phyloP scores from a whole-genome alignment of 2,888 invertebrate species.

The Oscheius sp. region DNA sequence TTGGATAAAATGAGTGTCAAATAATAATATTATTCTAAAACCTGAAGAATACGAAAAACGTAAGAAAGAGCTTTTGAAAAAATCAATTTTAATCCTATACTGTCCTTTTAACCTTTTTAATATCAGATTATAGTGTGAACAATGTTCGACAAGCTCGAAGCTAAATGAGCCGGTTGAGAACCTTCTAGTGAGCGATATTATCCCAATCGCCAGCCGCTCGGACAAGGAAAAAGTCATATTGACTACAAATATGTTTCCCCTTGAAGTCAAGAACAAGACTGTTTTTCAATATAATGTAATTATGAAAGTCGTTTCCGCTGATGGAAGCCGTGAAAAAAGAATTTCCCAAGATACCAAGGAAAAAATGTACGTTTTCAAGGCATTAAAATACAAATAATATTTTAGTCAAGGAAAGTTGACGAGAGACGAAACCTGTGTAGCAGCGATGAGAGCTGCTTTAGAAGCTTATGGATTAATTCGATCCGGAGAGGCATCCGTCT shows the following conservation, averaged over 20 bases:
- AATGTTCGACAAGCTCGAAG: too few relatives aligned
- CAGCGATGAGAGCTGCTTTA: conserved; percentile 28
- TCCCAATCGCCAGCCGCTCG: background rate
- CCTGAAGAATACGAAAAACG: too few relatives aligned
- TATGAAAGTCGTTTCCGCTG: background rate
- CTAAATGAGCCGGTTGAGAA: too few relatives aligned
- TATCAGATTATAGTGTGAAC: too few relatives aligned
- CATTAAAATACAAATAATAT: background rate
- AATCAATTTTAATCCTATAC: too few relatives aligned
- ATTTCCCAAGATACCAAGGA: background rate
- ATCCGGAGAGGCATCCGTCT: conserved; percentile 4
- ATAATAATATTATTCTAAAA: too few relatives aligned
- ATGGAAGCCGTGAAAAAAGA: background rate
- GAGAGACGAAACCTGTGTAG: conserved; percentile 35
- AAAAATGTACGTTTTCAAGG: conserved; percentile 3
- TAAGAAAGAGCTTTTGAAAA: too few relatives aligned
- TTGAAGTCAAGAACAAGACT: conserved; percentile 22
- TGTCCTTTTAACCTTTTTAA: too few relatives aligned
- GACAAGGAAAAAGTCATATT: conserved; percentile 15
- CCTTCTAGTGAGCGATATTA: background rate
- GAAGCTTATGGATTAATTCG: conserved; percentile 24
- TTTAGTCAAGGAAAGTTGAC: conserved; percentile 11
- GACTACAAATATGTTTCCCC: conserved; percentile 31
- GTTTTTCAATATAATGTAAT: conserved; percentile 38
- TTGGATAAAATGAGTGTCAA: too few relatives aligned